Evolutionary conservation across 2,888 invertebrate species (phyloP).

Genomic region (Lamellibrachia satsuma): DNA sequence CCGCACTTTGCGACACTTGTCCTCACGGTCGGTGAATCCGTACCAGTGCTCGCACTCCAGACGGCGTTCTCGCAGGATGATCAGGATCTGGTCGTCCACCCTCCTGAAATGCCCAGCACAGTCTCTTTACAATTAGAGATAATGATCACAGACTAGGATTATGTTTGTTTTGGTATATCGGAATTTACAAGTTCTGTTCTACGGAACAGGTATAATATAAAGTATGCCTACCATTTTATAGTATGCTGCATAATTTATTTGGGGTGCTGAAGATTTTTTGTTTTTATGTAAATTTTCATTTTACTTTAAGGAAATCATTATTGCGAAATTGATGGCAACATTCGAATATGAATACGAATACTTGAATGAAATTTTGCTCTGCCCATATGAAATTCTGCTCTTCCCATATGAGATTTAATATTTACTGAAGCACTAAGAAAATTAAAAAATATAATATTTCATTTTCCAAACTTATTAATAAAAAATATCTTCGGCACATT

Average conservation of each 20-base stretch:
- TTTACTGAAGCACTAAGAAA: too few species aligned
- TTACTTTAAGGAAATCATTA: too few species aligned
- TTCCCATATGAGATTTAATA: not conserved
- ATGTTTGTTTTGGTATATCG: not conserved
- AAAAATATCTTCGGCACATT: too few species aligned
- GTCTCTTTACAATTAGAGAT: not conserved
- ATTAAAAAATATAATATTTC: too few species aligned
- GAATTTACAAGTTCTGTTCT: not conserved
- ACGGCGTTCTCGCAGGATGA: slow-evolving; percentile 82
- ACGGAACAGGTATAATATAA: too few species aligned
- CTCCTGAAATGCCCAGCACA: slow-evolving; percentile 32
- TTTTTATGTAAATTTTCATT: too few species aligned
- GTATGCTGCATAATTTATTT: too few species aligned
- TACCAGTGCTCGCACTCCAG: slow-evolving; percentile 81
- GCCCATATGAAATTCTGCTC: not conserved
- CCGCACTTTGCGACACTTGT: slow-evolving; percentile 72
- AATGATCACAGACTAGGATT: not conserved
- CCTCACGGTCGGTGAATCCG: slow-evolving; percentile 75
- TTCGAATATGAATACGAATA: too few species aligned
- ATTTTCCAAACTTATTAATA: too few species aligned
- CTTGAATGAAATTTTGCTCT: not conserved
- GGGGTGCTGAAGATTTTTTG: too few species aligned
- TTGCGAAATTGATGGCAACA: too few species aligned
- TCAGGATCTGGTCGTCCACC: slow-evolving; percentile 85
- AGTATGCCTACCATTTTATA: too few species aligned